These are phyloP conservation scores for Prionailurus bengalensis DNA, from an alignment of 2,113 vertebrate species.

Conservation along the genomic window DNA sequence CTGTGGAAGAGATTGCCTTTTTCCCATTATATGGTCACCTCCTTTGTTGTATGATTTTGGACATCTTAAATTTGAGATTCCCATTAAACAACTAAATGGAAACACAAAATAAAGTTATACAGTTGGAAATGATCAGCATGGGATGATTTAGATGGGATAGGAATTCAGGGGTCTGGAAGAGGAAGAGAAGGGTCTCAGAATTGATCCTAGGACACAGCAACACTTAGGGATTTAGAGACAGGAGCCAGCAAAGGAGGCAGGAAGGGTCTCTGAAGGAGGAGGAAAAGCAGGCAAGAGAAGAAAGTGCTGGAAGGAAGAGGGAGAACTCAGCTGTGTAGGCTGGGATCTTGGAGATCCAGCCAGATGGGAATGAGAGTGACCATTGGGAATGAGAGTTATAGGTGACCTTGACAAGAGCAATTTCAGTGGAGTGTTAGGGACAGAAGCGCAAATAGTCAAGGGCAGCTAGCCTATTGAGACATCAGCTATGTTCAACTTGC, in stretches of 20 bases:
- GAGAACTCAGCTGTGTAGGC: no score
- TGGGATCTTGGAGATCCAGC: not conserved
- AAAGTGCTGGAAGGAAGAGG: not conserved
- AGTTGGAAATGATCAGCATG: not conserved
- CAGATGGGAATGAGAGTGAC: not conserved
- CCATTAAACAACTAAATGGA: not conserved
- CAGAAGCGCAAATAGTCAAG: not conserved
- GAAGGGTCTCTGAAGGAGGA: not conserved
- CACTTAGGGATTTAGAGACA: not conserved
- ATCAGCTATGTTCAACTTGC: not conserved
- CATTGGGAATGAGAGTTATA: not conserved
- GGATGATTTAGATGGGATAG: not conserved
- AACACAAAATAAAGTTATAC: not conserved
- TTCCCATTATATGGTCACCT: not conserved
- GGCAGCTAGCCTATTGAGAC: not conserved
- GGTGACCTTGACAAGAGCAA: not conserved
- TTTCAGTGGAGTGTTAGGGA: not conserved
- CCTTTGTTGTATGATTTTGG: not conserved
- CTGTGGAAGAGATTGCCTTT: not conserved
- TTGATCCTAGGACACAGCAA: no score
- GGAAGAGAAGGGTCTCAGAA: not conserved
- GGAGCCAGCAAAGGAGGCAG: not conserved
- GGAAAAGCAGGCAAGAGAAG: not conserved
- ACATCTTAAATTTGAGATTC: not conserved
- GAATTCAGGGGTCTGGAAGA: not conserved